A percentile compares a stretch with the other conserved stretches of the same genome.
These are phyloP conservation scores for Gonioctena quinquepunctata DNA, from an alignment of 1,140 invertebrate genomes.

Conservation along the genomic window DNA sequence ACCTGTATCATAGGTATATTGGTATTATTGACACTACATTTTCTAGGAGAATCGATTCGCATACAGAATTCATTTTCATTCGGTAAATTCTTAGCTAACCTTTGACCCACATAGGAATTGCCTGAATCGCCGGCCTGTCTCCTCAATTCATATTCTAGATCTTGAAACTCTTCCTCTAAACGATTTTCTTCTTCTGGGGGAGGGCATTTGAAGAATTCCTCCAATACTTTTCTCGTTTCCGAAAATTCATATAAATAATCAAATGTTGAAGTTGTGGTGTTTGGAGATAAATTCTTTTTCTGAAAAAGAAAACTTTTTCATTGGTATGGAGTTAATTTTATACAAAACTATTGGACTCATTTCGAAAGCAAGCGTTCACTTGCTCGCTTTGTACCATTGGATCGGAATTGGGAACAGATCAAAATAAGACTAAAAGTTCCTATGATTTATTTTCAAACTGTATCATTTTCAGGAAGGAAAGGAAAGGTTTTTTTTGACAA, in stretches of 20 bases:
- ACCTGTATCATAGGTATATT: conserved; percentile 62
- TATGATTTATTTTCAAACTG: too few relatives aligned
- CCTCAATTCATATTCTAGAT: conserved; percentile 82
- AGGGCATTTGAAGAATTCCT: conserved; percentile 88
- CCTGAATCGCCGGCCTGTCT: conserved; percentile 64
- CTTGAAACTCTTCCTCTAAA: conserved; percentile 58
- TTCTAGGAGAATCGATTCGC: conserved; percentile 60
- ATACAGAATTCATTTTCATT: conserved; percentile 49
- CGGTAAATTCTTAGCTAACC: conserved; percentile 68
- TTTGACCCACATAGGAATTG: conserved; percentile 80
- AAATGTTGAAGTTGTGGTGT: conserved; percentile 62
- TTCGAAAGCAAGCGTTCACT: too few relatives aligned
- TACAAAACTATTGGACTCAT: too few relatives aligned
- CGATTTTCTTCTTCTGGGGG: conserved; percentile 62
- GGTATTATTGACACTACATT: conserved; percentile 60
- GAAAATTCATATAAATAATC: conserved; percentile 90
- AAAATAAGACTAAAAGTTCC: too few relatives aligned
- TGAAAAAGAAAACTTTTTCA: too few relatives aligned
- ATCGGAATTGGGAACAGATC: too few relatives aligned
- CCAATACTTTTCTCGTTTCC: conserved; percentile 86
- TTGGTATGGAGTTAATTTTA: too few relatives aligned
- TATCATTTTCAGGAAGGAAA: too few relatives aligned
- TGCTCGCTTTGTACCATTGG: too few relatives aligned
- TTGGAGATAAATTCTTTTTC: conserved; percentile 30
- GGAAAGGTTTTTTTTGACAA: too few relatives aligned